Evolutionary conservation across 1,140 invertebrate species (phyloP).

Genomic region (Calephelis virginiensis): DNA sequence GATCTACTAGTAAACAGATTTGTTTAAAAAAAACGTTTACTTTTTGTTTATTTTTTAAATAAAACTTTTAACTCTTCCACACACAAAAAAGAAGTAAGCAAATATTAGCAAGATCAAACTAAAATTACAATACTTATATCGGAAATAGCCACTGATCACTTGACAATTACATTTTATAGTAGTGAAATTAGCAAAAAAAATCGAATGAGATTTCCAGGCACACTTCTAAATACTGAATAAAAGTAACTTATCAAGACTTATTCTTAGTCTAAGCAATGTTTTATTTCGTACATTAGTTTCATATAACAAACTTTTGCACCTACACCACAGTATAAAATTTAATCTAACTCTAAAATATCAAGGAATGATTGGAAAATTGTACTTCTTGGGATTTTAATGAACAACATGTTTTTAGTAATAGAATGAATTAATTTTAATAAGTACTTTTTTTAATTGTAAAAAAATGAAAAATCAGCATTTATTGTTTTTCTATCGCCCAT

Average conservation of each 20-base stretch:
- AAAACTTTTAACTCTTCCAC: too few relatives aligned
- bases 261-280: constrained; percentile 5
- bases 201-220: not conserved
- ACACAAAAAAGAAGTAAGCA: too few relatives aligned
- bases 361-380: constrained; percentile 11
- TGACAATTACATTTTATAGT: too few relatives aligned
- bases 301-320: not conserved
- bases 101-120: too few relatives aligned
- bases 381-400: constrained; percentile 6
- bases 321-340: constrained; percentile 9
- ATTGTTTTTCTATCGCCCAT: not conserved
- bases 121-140: too few relatives aligned
- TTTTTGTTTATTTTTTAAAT: too few relatives aligned
- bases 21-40: too few relatives aligned
- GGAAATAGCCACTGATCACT: too few relatives aligned
- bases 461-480: not conserved
- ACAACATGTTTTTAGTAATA: not conserved
- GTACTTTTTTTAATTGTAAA: too few relatives aligned
- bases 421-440: too few relatives aligned
- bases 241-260: not conserved
- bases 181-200: too few relatives aligned
- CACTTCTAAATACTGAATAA: not conserved
- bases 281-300: not conserved
- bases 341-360: not conserved
- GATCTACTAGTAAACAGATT: too few relatives aligned